These are phyloP conservation scores for Taurulus bubalis DNA, from an alignment of 2,113 vertebrate species.

Conservation along the genomic window DNA sequence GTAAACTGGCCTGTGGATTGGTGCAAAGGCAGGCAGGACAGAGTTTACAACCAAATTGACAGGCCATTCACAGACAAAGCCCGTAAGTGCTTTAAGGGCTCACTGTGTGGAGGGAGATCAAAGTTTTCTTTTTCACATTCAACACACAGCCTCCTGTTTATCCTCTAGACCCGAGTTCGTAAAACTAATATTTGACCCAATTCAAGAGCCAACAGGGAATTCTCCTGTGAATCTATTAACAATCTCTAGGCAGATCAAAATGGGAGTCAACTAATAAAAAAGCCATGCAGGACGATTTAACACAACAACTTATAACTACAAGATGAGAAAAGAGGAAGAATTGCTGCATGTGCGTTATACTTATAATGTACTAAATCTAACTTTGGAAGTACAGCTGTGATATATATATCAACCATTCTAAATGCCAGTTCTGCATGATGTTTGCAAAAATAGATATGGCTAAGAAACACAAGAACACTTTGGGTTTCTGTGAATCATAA, in stretches of 20 bases:
- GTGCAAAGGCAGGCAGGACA: conserved; percentile 25
- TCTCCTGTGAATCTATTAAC: conserved; percentile 20
- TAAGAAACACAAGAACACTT: neutral
- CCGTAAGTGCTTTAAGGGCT: conserved; percentile 46
- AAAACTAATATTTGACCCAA: conserved; percentile 44
- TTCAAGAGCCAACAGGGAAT: conserved; percentile 21
- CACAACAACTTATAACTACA: neutral
- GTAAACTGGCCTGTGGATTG: conserved; percentile 53
- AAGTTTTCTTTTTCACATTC: conserved; percentile 53
- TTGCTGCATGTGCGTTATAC: neutral
- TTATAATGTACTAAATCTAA: neutral
- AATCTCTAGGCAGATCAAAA: conserved; percentile 20
- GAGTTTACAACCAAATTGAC: conserved; percentile 52
- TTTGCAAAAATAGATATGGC: no score
- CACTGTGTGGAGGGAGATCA: conserved; percentile 60
- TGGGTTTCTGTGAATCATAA: neutral
- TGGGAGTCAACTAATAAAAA: conserved; percentile 19
- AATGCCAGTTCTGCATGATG: neutral
- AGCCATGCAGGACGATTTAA: neutral
- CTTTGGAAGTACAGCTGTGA: neutral
- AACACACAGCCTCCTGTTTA: conserved; percentile 50
- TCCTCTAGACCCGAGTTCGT: conserved; percentile 13
- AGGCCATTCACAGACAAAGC: conserved; percentile 52
- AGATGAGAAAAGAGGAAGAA: neutral
- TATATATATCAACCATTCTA: no score